Conservation (phyloP, 2,113 vertebrate species). For the Copsychus sechellarum region DNA sequence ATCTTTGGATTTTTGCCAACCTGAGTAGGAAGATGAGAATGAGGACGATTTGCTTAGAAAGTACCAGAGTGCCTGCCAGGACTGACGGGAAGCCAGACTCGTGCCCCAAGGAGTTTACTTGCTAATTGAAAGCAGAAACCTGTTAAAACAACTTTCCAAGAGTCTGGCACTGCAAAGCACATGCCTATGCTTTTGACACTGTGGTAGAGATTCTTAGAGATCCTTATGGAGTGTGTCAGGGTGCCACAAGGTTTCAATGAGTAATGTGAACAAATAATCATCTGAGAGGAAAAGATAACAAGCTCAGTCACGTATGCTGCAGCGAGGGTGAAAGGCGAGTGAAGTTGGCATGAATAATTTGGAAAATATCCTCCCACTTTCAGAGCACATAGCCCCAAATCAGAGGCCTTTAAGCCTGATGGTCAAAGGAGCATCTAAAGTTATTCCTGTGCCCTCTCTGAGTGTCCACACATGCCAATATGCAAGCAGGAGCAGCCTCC, state of each 20-base stretch:
- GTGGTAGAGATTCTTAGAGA: constrained; percentile 26
- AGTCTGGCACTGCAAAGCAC: background rate
- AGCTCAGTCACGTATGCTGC: background rate
- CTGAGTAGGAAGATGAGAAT: background rate
- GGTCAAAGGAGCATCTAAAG: background rate
- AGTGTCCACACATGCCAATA: background rate
- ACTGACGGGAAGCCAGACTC: constrained; percentile 13
- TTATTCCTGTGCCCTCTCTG: background rate
- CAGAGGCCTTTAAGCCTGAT: background rate
- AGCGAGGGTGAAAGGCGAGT: background rate
- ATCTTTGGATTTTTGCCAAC: background rate
- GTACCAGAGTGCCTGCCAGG: constrained; percentile 3
- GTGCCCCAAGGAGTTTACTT: constrained; percentile 19
- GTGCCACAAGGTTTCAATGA: constrained; percentile 5
- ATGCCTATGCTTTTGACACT: background rate
- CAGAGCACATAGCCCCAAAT: background rate
- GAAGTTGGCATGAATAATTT: background rate
- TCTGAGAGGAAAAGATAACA: constrained; percentile 1
- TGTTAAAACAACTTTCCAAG: constrained; percentile 36
- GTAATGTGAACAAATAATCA: constrained; percentile 1
- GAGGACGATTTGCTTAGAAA: constrained; percentile 30
- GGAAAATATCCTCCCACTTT: background rate
- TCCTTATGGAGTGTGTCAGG: background rate
- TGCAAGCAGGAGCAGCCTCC: background rate
- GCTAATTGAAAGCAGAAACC: constrained; percentile 43